Evolutionary conservation across 2,797 vertebrate genomes (phyloP), one percentile per base, ranked within the genome.

Genomic region (Knipowitschia caucasica): DNA sequence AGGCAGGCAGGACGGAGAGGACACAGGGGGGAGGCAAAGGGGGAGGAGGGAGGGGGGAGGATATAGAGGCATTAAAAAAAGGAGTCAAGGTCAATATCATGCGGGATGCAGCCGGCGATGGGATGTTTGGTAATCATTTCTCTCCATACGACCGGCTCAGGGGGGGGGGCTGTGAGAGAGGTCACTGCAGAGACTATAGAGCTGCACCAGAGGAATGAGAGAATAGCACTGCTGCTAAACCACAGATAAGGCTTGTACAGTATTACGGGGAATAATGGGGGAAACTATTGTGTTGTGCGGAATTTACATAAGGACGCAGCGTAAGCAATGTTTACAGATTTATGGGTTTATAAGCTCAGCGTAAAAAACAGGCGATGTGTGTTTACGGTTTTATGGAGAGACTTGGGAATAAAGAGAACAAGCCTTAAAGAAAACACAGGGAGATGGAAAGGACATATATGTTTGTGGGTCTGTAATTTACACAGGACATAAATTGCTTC

Each of bases 21-120:
- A 79, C 77, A 51, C 21, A 0, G 21, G 39, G 53, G 50, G 51
- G 44, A 38, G 42, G 52, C 63, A 24, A 23, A 20, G 38, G 26
- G 27, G 50, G 50, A 57, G 59, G 59, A 70, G 8, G 3, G 11
- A 73, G 58, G 69, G 67, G n/a, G n/a, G n/a, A n/a, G n/a, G n/a
- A n/a, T n/a, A n/a, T n/a, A n/a, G n/a, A n/a, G 63, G 69, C 59
- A 63, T 68, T 67, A 72, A 58, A 18, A 58, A 18, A 56, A 54
- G 38, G 64, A 77, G 64, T 55, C 80, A 77, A 82, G 79, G 82
- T 82, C 76, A 68, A 53, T 42, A 25, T 15, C 59, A 60, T 72
- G 61, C 55, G 8, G 18, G 40, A 43, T 8, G 42, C 27, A 17
- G 27, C 24, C 9, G 59, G 34, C 56, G 25, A 30, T 35, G 67